phyloP scores from a whole-genome alignment of 2,113 vertebrate species.

The Oreochromis tanganicae region DNA sequence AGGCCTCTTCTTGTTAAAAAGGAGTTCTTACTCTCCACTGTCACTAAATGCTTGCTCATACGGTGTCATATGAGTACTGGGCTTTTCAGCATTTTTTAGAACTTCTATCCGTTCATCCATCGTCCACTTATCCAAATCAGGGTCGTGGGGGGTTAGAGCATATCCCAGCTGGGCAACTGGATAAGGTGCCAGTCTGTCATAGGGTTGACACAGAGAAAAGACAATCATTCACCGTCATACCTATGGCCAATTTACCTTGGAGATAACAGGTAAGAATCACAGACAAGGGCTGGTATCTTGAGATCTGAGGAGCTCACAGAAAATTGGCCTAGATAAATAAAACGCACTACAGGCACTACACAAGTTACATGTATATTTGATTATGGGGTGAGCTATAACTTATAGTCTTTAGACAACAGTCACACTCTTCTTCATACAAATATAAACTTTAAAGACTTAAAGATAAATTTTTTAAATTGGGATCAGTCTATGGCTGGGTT shows the following conservation, averaged over 20 bases:
- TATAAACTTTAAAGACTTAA: not conserved
- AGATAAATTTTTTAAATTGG: fast-evolving
- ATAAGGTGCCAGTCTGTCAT: not conserved
- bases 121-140: not conserved
- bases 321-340: not conserved
- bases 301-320: not conserved
- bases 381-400: not conserved
- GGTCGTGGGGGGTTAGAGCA: not conserved
- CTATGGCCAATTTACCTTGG: fast-evolving
- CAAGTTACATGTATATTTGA: not conserved
- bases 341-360: not conserved
- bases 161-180: not conserved
- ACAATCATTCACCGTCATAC: not conserved
- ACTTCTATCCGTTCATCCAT: not conserved
- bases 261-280: not conserved
- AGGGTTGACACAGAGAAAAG: not conserved
- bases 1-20: not conserved
- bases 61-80: fast-evolving
- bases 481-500: fast-evolving
- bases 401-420: not conserved
- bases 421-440: not conserved
- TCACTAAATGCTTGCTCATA: not conserved
- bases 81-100: not conserved
- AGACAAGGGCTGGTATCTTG: not conserved
- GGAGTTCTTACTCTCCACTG: not conserved